Base-by-base conservation (phyloP, 1,140 invertebrate species). In the Pachypeltis micranthus region DNA sequence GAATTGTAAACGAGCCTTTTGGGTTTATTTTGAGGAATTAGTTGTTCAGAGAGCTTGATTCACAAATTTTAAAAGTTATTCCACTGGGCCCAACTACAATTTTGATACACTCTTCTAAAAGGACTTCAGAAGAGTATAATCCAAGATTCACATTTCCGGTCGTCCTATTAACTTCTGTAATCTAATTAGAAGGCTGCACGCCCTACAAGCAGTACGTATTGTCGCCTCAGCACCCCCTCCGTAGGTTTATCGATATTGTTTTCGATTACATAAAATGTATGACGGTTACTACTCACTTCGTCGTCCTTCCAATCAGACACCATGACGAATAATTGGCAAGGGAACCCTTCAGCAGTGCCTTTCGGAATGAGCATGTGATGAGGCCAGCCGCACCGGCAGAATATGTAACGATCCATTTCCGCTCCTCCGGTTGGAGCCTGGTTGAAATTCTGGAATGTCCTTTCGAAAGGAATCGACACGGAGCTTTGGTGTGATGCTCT, bases 301-400 rank as follows among this genome's bases (percentile, higher is more conserved):
- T 91, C 88, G 4, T 81, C 78, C 14, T 77, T 75, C 70, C 83
- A 87, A 74, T 91, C 83, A 26, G 88, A 86, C 16, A 91, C 76
- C 87, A 91, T 91, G 44, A 85, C 83, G 72, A 91, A 92, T 2
- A 92, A 71, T 60, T 88, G 81, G 70, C 84, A 83, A 0, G 75
- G 73, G 70, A 82, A 82, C 21, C 89, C 90, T 62, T 80, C 78
- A 1, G 77, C 72, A 1, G 73, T 82, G 25, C 90, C 90, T 73
- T 85, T 87, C 0, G 89, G 85, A 25, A 90, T 71, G 1, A 93
- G 77, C 83, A 92, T 83, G 71, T 93, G 88, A 54, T 90, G 82
- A 1, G 90, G 90, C 88, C 88, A 91, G 51, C 90, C 90, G 72
- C 89, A 92, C 31, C 89, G 88, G 73, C 90, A 91, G 78, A 86